Evolutionary conservation across 1,140 invertebrate genomes (phyloP).

Genomic region (Ganaspis sp.): DNA sequence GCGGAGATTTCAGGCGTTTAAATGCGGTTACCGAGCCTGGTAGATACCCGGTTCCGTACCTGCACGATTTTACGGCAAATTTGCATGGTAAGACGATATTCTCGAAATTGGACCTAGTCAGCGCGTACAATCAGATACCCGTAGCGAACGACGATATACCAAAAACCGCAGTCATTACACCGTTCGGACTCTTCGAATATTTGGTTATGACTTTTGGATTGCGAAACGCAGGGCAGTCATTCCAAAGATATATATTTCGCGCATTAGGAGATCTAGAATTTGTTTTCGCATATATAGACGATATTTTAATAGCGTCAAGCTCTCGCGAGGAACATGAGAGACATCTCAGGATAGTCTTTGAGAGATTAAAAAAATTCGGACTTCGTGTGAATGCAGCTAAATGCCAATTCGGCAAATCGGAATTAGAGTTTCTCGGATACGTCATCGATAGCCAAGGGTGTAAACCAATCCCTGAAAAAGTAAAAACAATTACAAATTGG

Average conservation of each 20-base stretch:
- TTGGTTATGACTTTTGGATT: constrained; percentile 26
- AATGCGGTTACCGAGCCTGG: constrained; percentile 65
- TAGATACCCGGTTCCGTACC: constrained; percentile 59
- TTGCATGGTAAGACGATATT: too few species aligned
- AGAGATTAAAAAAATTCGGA: too few species aligned
- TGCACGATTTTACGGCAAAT: constrained; percentile 60
- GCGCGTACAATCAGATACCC: constrained; percentile 75
- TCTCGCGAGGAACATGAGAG: constrained; percentile 43
- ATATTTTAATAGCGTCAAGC: too few species aligned
- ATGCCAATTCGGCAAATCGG: background rate
- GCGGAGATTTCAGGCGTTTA: too few species aligned
- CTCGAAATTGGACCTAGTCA: constrained; percentile 72
- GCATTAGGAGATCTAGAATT: too few species aligned
- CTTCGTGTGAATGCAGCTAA: background rate
- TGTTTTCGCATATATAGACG: too few species aligned
- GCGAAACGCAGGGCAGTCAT: constrained; percentile 58
- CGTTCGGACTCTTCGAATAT: too few species aligned
- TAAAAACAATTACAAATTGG: background rate
- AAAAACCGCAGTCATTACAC: constrained; percentile 67
- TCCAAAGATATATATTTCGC: constrained; percentile 55
- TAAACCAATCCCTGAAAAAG: background rate
- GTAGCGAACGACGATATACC: constrained; percentile 58
- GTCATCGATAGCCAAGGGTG: too few species aligned
- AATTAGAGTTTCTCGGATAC: constrained; percentile 8
- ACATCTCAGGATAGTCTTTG: constrained; percentile 5